A percentile compares a stretch with the other conserved stretches of the same genome.
phyloP scores from a whole-genome alignment of 1,140 invertebrate genomes.

The Streblospio benedicti region DNA sequence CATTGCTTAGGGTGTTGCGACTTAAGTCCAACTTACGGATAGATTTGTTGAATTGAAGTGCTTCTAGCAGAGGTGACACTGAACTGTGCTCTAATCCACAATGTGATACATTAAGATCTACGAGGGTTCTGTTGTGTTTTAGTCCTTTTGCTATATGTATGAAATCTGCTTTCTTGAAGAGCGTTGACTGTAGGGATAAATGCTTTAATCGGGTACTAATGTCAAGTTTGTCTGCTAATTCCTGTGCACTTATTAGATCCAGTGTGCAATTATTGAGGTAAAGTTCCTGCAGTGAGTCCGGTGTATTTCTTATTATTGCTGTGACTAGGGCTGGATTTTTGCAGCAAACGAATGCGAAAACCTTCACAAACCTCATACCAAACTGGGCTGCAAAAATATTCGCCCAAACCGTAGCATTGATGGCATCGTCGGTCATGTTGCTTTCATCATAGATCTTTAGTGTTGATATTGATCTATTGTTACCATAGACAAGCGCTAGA shows the following conservation, averaged over 20 bases:
- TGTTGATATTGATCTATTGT: background rate
- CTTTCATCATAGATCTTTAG: background rate
- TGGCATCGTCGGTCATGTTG: background rate
- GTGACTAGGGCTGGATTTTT: slow-evolving; percentile 23
- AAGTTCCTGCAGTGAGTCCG: slow-evolving; percentile 22
- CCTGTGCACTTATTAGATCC: slow-evolving; percentile 28
- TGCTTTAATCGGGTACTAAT: slow-evolving; percentile 17
- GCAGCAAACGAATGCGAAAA: slow-evolving; percentile 22
- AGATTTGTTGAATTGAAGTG: slow-evolving; percentile 28
- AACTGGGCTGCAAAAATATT: slow-evolving; percentile 25
- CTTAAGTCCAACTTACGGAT: slow-evolving; percentile 29
- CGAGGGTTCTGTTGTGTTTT: slow-evolving; percentile 25
- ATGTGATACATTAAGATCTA: slow-evolving; percentile 22
- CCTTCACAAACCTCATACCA: slow-evolving; percentile 22
- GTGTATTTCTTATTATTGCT: slow-evolving; percentile 27
- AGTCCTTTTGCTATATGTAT: slow-evolving; percentile 28
- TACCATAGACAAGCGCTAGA: background rate
- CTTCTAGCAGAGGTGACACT: slow-evolving; percentile 25
- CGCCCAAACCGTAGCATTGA: slow-evolving; percentile 25
- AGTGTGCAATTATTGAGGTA: slow-evolving; percentile 26
- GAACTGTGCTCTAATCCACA: slow-evolving; percentile 25
- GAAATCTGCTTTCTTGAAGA: slow-evolving; percentile 28
- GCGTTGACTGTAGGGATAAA: slow-evolving; percentile 25
- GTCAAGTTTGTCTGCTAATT: slow-evolving; percentile 27
- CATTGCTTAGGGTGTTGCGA: slow-evolving; percentile 26